A percentile compares a stretch with the other conserved stretches of the same genome.
Conservation (phyloP, 2,888 invertebrate genomes). For the Platynereis dumerilii region DNA sequence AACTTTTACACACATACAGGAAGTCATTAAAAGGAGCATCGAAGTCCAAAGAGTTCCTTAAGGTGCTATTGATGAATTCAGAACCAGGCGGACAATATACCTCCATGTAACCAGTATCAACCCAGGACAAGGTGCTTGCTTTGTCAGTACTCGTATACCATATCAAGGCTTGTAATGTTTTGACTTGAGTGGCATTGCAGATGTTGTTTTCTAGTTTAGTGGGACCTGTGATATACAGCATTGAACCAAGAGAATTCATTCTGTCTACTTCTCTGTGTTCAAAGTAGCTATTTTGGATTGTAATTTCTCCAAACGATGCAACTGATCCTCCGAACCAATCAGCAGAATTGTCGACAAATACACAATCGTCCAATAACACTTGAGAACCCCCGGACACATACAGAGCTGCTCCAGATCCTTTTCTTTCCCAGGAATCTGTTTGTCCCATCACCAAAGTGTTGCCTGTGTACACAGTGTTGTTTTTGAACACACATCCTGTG, state of each 20-base stretch:
- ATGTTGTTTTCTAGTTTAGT: slow-evolving; percentile 6
- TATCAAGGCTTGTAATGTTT: slow-evolving; percentile 8
- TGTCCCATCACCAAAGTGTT: background rate
- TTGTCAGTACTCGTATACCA: slow-evolving; percentile 13
- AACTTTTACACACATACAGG: slow-evolving; percentile 20
- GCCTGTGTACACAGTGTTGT: slow-evolving; percentile 10
- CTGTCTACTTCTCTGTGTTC: background rate
- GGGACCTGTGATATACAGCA: slow-evolving; percentile 16
- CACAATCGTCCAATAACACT: slow-evolving; percentile 9
- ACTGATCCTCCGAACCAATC: slow-evolving; percentile 25
- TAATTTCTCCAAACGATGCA: slow-evolving; percentile 7
- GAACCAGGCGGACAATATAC: slow-evolving; percentile 20
- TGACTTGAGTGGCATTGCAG: background rate
- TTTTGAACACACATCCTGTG: background rate
- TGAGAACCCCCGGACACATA: slow-evolving; percentile 7
- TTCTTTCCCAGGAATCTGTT: slow-evolving; percentile 4
- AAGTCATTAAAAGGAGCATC: slow-evolving; percentile 17
- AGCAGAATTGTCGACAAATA: slow-evolving; percentile 19
- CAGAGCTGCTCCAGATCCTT: slow-evolving; percentile 23
- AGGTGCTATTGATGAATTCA: slow-evolving; percentile 12
- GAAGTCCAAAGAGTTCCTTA: background rate
- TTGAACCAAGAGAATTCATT: slow-evolving; percentile 9
- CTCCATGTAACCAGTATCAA: slow-evolving; percentile 9
- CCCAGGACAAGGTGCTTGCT: background rate
- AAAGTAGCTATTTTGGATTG: slow-evolving; percentile 13